phyloP scores from a whole-genome alignment of 2,113 vertebrate species.

The Hippocampus zosterae region DNA sequence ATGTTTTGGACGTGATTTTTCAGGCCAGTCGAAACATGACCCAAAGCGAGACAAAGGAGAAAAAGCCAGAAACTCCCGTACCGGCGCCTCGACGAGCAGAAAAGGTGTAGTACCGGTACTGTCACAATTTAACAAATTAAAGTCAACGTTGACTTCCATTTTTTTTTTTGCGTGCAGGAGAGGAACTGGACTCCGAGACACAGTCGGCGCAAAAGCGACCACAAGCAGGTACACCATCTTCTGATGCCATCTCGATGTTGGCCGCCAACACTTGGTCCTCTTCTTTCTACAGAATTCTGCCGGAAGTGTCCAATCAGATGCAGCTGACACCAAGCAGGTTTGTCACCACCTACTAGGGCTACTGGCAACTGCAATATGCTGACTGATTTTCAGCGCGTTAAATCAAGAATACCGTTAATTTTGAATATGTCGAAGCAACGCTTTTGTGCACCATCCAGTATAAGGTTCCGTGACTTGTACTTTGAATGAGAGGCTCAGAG shows the following conservation, averaged over 20 bases:
- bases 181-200: background rate
- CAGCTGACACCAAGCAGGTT: background rate
- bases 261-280: background rate
- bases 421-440: background rate
- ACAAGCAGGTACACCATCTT: background rate
- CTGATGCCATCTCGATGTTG: background rate
- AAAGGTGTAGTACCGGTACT: slow-evolving; percentile 28
- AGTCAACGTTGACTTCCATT: background rate
- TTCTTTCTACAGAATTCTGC: background rate
- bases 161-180: background rate
- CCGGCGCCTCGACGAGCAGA: slow-evolving; percentile 37
- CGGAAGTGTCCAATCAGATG: background rate
- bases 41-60: slow-evolving; percentile 16
- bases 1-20: background rate
- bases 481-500: background rate
- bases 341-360: background rate
- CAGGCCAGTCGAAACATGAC: slow-evolving; percentile 24
- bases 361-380: too few relatives aligned
- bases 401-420: background rate
- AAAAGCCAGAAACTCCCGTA: slow-evolving; percentile 8
- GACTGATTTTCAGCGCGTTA: background rate
- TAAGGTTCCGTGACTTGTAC: background rate
- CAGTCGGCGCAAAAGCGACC: background rate
- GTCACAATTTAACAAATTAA: background rate
- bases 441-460: background rate